Conservation (phyloP, 2,113 vertebrate genomes). For the Octodon degus region DNA sequence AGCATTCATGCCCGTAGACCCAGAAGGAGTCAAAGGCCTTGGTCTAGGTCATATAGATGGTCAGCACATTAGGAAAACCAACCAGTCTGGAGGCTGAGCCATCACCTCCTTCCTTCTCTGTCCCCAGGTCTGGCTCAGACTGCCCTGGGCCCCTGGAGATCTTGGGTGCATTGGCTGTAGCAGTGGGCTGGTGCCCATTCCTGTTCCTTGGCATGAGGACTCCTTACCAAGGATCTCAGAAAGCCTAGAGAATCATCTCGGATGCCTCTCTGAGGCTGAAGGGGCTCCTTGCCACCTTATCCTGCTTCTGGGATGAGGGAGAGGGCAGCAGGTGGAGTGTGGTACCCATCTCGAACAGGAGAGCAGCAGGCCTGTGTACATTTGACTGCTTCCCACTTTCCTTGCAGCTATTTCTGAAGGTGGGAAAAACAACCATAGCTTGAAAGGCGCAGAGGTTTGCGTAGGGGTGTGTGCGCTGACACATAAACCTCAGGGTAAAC, state of each 20-base stretch:
- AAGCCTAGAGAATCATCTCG: neutral
- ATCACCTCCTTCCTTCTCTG: neutral
- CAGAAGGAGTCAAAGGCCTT: conserved; percentile 3
- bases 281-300: neutral
- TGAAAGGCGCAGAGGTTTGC: conserved; percentile 72
- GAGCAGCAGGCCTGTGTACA: neutral
- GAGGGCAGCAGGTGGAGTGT: neutral
- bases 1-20: neutral
- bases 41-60: neutral
- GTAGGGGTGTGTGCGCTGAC: conserved; percentile 45
- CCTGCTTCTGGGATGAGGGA: neutral
- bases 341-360: neutral
- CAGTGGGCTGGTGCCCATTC: neutral
- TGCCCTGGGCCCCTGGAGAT: neutral
- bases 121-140: neutral
- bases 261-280: neutral
- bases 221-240: neutral
- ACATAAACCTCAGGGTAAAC: conserved; percentile 30
- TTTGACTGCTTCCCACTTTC: conserved; percentile 51
- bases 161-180: neutral
- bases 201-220: neutral
- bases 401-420: conserved; percentile 72
- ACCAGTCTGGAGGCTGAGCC: too few relatives aligned
- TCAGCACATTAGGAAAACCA: neutral
- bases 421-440: conserved; percentile 71